Percentiles rank a stretch among this genome's conserved stretches.
Evolutionary conservation across 2,113 vertebrate species (phyloP).

Genomic region (Varanus salvator): DNA sequence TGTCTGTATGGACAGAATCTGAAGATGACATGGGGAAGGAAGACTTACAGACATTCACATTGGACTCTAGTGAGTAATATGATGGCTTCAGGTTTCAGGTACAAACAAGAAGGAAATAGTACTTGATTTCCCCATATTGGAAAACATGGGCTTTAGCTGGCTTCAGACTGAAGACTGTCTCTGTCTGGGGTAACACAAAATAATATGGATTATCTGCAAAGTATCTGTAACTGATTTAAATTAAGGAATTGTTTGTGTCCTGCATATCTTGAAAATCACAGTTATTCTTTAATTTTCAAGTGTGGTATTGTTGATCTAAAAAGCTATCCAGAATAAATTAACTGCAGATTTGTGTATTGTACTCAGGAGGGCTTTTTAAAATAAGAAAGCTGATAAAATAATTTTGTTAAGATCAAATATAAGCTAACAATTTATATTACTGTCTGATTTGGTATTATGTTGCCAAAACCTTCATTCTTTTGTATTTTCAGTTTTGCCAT

Average conservation of each 20-base stretch:
- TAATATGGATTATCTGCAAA: background rate
- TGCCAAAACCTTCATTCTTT: slow-evolving; percentile 69
- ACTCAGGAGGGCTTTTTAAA: background rate
- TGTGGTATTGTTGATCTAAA: slow-evolving; percentile 55
- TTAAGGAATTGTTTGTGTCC: background rate
- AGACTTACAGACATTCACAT: too few species aligned
- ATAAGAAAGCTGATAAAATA: slow-evolving; percentile 38
- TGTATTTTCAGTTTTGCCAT: slow-evolving; percentile 63
- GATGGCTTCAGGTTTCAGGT: too few species aligned
- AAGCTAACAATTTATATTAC: slow-evolving; percentile 62
- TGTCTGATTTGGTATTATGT: slow-evolving; percentile 63
- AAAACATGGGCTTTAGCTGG: too few species aligned
- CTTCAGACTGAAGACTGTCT: too few species aligned
- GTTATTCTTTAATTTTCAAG: background rate
- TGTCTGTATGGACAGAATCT: too few species aligned
- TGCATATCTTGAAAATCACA: background rate
- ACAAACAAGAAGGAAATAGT: too few species aligned
- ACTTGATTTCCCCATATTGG: too few species aligned
- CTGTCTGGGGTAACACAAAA: too few species aligned
- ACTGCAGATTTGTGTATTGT: slow-evolving; percentile 41
- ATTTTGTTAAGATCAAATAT: slow-evolving; percentile 56
- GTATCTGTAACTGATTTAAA: background rate
- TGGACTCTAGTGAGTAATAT: too few species aligned
- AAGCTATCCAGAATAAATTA: slow-evolving; percentile 60
- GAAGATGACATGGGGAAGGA: too few species aligned